A percentile compares a stretch with the other conserved stretches of the same genome.
Conservation (phyloP, 1,140 invertebrate species). For the Eufriesea mexicana region DNA sequence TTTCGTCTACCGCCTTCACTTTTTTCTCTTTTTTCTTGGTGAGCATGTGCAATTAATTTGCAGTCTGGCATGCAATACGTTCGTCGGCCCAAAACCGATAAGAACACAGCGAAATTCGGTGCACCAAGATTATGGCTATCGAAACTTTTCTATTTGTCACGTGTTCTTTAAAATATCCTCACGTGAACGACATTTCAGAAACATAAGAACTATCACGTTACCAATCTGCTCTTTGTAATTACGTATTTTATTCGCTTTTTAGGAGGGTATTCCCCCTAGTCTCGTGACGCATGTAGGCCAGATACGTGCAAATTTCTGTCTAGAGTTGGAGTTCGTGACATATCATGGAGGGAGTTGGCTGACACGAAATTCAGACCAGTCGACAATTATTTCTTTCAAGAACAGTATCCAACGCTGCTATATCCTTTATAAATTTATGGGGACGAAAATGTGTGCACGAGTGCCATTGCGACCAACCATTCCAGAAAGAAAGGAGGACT, state of each 20-base stretch:
- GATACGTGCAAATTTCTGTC: conserved; percentile 25
- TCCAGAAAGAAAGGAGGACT: conserved; percentile 40
- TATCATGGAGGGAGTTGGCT: background rate
- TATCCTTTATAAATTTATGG: conserved; percentile 33
- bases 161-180: background rate
- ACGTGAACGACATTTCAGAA: background rate
- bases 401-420: background rate
- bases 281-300: conserved; percentile 43
- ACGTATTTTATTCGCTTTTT: background rate
- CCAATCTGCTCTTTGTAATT: background rate
- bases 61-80: background rate
- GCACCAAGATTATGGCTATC: background rate
- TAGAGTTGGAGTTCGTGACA: conserved; percentile 7
- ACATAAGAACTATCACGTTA: background rate
- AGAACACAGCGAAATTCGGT: conserved; percentile 10
- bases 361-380: conserved; percentile 24
- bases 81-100: background rate
- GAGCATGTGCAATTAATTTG: conserved; percentile 14
- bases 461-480: background rate
- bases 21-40: background rate
- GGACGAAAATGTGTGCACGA: background rate
- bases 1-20: background rate
- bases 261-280: background rate
- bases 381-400: conserved; percentile 44
- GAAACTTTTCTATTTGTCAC: background rate